Percentiles rank a stretch among this genome's conserved stretches.
Conservation (phyloP, 2,888 invertebrate species). For the Tenthredo notha region DNA sequence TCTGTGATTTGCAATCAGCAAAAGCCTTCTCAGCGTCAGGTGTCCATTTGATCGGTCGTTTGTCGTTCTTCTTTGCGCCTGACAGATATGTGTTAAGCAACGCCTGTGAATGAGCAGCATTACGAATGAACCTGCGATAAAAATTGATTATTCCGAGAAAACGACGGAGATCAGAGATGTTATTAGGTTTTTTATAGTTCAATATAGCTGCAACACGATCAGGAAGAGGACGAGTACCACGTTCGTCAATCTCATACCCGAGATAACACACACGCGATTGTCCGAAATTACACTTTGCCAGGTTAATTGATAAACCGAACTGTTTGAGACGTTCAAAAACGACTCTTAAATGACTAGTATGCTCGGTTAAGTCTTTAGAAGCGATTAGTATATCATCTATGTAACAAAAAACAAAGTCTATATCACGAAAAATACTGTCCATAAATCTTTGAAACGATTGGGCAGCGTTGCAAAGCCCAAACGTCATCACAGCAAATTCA, state of each 20-base stretch:
- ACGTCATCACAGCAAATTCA: conserved; percentile 65
- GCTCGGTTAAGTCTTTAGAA: conserved; percentile 56
- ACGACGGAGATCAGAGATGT: conserved; percentile 55
- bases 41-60: conserved; percentile 55
- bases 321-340: conserved; percentile 57
- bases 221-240: conserved; percentile 54
- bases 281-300: conserved; percentile 60
- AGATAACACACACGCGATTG: conserved; percentile 54
- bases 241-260: conserved; percentile 53
- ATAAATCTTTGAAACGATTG: conserved; percentile 66
- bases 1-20: too few species aligned
- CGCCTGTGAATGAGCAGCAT: conserved; percentile 34
- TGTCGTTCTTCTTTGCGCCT: conserved; percentile 56
- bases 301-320: conserved; percentile 62
- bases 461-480: conserved; percentile 64
- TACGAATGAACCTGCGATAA: conserved; percentile 59
- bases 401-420: conserved; percentile 60
- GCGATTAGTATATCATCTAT: conserved; percentile 64
- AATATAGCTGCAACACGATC: conserved; percentile 57
- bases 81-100: too few species aligned
- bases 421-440: conserved; percentile 47
- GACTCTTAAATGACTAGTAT: conserved; percentile 57
- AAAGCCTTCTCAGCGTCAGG: neutral
- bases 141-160: conserved; percentile 63
- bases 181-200: conserved; percentile 45